Base-by-base conservation (phyloP, 2,113 vertebrate species). In the Chascanopsetta lugubris region DNA sequence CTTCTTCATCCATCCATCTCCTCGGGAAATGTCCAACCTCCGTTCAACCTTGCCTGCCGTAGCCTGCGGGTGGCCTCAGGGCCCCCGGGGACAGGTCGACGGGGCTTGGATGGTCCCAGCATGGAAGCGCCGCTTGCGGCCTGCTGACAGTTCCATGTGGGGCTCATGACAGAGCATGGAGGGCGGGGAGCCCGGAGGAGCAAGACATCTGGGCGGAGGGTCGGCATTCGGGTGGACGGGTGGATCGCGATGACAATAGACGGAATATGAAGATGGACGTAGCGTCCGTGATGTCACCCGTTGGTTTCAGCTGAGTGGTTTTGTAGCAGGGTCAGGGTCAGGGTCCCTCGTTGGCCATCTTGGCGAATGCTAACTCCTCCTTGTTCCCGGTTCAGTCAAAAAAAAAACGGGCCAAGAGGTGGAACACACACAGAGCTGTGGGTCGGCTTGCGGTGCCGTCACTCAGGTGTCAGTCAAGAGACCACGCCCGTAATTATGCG, bases 91-190 rank as follows among this genome's bases (percentile, higher is more conserved):
- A 87, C 71, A 77, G 72, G 79, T 80, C 83, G 87, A 88, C 80
- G 71, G n/a, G 64, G 70, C 47, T 79, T 20, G 34, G 55, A n/a
- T n/a, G 69, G 51, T 64, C 47, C 65, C 60, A 45, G 63, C 58
- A 51, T 54, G 53, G 60, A 45, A 29, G 64, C 49, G 46, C 61
- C 62, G 56, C 47, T 9, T 50, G 56, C 11, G 8, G 62, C 70
- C 60, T 27, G 69, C 68, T 38, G 83, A 85, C 83, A 80, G 63
- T 69, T 73, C 84, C 85, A 86, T 72, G 83, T 79, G 79, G 77
- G 61, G 46, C 59, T 61, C 70, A 79, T 85, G 79, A 85, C 62
- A 29, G 34, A 69, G 79, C 68, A 72, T 27, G 21, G 34, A 59
- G 21, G 56, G 51, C 48, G 65, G 24, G 42, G 36, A 48, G 63